Evolutionary conservation across 2,113 vertebrate species (phyloP).

Genomic region (Rhinolophus sinicus): DNA sequence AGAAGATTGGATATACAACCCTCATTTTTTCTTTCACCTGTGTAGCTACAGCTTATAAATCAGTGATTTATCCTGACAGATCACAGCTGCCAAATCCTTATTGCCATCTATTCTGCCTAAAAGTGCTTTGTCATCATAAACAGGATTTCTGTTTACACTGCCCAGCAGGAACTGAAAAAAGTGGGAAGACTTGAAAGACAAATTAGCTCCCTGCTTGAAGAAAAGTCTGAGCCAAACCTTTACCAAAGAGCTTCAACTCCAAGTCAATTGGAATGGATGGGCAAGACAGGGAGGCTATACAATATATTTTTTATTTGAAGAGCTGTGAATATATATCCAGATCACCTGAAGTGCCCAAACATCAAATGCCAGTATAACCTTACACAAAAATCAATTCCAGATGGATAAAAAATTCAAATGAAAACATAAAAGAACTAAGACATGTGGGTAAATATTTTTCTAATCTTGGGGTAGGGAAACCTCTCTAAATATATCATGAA

Average conservation of each 20-base stretch:
- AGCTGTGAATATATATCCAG: neutral
- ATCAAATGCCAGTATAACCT: constrained; percentile 23
- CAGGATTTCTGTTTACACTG: constrained; percentile 20
- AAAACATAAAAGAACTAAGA: constrained; percentile 67
- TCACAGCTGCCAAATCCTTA: neutral
- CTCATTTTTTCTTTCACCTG: neutral
- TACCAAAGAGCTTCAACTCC: neutral
- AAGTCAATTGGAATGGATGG: neutral
- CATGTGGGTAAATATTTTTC: constrained; percentile 69
- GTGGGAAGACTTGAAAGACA: constrained; percentile 34
- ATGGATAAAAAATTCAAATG: constrained; percentile 56
- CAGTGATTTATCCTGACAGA: neutral
- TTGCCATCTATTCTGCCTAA: neutral
- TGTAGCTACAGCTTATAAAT: neutral
- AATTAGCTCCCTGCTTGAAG: constrained; percentile 6
- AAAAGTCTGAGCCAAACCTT: neutral
- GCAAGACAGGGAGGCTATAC: neutral
- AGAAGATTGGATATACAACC: neutral
- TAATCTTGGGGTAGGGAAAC: constrained; percentile 18
- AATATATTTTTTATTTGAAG: constrained; percentile 30
- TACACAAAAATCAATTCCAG: constrained; percentile 62
- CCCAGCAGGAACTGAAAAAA: neutral
- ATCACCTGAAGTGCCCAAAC: constrained; percentile 17
- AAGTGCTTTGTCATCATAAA: neutral
- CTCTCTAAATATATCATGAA: constrained; percentile 57